Evolutionary conservation across 1,140 invertebrate species (phyloP), one percentile per base, ranked within the genome.

Genomic region (Ephestia elutella): DNA sequence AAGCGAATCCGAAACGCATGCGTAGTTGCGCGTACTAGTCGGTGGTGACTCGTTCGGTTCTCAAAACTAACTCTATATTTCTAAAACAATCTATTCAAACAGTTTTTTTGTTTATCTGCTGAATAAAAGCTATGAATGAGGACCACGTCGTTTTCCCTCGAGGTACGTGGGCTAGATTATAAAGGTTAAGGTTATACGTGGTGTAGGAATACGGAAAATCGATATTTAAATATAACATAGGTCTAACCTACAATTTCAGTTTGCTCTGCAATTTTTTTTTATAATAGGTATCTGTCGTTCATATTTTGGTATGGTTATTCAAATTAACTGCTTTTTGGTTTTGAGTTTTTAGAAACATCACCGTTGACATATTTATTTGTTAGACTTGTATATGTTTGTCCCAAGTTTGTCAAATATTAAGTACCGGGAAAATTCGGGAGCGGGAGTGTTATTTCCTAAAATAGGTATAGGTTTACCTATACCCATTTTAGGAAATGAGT

Each of bases 91-190:
- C 44, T 71, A 66, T 57, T 56, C 48, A 32, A 19, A 68, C 65
- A 75, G 65, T 75, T 84, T 86, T 73, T 76, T 71, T 65, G 66
- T 78, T 53, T 63, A 80, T 73, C 72, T 71, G 80, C 62, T 72
- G 70, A 57, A 73, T 69, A 80, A 80, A 84, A 89, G 90, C 89
- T 90, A 91, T 92, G 90, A 90, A 89, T 92, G 93, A 93, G 91
- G 93, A 92, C 92, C 92, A 92, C 92, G 91, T 91, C 91, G 89
- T 92, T 93, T 89, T 91, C 92, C 74, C 90, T 92, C 87, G 92
- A 94, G 92, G 93, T 94, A 90, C 90, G 90, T 72, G 38, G 54
- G n/a, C 54, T 13, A n/a, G 32, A 54, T 51, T 25, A 25, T 13
- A 25, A 21, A 21, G 4, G 11, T 21, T 53, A 53, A 53, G 50